phyloP scores from a whole-genome alignment of 2,797 vertebrate genomes.

The Rhincodon typus region DNA sequence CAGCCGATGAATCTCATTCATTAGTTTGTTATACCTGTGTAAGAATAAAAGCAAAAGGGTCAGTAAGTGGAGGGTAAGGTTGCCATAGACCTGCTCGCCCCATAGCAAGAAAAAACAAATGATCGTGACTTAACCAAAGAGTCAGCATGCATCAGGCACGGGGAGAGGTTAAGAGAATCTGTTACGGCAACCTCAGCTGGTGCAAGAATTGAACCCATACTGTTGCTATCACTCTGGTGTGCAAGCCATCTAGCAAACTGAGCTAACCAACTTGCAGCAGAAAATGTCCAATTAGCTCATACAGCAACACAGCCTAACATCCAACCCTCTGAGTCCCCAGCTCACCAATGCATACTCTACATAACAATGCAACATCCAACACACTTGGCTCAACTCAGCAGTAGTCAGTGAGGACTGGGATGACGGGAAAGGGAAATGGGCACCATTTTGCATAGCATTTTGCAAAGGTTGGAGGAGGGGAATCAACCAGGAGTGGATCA shows the following conservation, averaged over 20 bases:
- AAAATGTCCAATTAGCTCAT: not conserved
- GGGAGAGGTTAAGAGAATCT: too few relatives aligned
- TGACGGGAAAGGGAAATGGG: not conserved
- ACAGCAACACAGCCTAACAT: not conserved
- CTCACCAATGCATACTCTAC: not conserved
- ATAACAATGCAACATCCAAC: not conserved
- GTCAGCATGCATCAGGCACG: too few relatives aligned
- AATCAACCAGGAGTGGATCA: not conserved
- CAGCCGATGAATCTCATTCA: not conserved
- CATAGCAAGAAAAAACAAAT: too few relatives aligned
- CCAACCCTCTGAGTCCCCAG: not conserved
- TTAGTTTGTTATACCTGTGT: constrained; percentile 2
- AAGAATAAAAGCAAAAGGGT: not conserved
- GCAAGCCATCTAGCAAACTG: too few relatives aligned
- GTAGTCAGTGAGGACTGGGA: not conserved
- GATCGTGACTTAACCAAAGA: too few relatives aligned
- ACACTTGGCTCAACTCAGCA: not conserved
- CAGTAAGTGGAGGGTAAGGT: not conserved
- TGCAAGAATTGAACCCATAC: too few relatives aligned
- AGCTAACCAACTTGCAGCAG: too few relatives aligned
- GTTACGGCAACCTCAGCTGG: too few relatives aligned
- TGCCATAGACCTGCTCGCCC: too few relatives aligned
- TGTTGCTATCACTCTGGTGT: too few relatives aligned
- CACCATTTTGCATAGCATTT: not conserved
- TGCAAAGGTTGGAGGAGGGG: not conserved